Evolutionary conservation across 2,113 vertebrate species (phyloP), one percentile per base, ranked within the genome.

Genomic region (Pontoporia blainvillei): DNA sequence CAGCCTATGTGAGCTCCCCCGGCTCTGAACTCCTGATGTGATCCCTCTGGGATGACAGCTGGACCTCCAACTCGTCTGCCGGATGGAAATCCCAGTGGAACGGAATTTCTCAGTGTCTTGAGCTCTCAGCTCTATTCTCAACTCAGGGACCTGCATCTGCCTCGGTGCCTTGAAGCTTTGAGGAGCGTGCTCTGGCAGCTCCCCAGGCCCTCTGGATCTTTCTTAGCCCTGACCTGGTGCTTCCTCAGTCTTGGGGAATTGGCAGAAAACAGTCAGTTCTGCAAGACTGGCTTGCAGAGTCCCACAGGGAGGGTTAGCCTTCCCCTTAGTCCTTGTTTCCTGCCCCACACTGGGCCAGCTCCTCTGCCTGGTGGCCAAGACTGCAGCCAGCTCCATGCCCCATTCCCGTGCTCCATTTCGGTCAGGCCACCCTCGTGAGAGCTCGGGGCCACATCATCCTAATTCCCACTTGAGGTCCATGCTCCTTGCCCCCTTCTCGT

Each of bases 211-310:
- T 49, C 64, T 18, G 82, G 66, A 41, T 52, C 95, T 92, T 85
- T 72, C 85, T 96, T n/a, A 66, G 64, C 46, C 78, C 81, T 10
- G 21, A 34, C 23, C 57, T 8, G 7, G 59, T 36, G 31, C 27
- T 85, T 71, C 39, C 71, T 75, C 3, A 0, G 11, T 36, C 23
- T 62, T 52, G 20, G 73, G 25, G 84, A 90, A 81, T 67, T 87
- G 64, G 88, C 75, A 89, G 41, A 69, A 92, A 57, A 81, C 66
- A 57, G 39, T 62, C 23, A 73, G 72, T 29, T 46, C 86, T 66
- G 34, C 34, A 7, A 31, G 59, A 61, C 2, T 52, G 84, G 34
- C 54, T 91, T 29, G 66, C n/a, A 41, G 62, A 54, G 41, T 31
- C 62, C 44, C 1, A 1, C 18, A 25, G 82, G 89, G 62, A 64